Evolutionary conservation across 2,888 invertebrate species (phyloP).

Genomic region (Crocallis elinguaria): DNA sequence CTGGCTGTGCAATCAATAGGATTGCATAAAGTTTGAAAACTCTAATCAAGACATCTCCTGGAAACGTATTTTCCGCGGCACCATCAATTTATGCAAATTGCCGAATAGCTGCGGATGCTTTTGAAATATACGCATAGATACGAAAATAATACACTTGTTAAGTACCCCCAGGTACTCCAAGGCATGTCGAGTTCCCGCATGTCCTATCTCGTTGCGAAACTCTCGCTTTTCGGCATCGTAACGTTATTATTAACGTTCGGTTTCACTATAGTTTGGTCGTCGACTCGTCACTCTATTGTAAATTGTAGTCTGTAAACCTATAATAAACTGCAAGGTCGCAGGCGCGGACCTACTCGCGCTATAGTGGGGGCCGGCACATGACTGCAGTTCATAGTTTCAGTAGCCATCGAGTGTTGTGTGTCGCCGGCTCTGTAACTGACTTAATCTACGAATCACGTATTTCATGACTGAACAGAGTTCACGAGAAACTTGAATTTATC

Average conservation of each 20-base stretch:
- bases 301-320: constrained; percentile 80
- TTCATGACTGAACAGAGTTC: constrained; percentile 8
- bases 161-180: constrained; percentile 41
- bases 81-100: constrained; percentile 49
- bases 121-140: constrained; percentile 54
- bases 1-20: neutral
- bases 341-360: constrained; percentile 41
- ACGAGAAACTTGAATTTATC: neutral
- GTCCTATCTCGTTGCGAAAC: constrained; percentile 58
- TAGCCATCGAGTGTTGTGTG: constrained; percentile 37
- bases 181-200: constrained; percentile 63
- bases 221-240: constrained; percentile 55
- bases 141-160: constrained; percentile 46
- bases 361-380: constrained; percentile 69
- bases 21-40: constrained; percentile 23
- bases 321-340: constrained; percentile 81
- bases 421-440: constrained; percentile 16
- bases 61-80: constrained; percentile 47
- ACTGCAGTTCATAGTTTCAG: constrained; percentile 69
- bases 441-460: neutral
- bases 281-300: constrained; percentile 79
- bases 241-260: constrained; percentile 64
- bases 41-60: constrained; percentile 42
- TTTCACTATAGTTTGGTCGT: constrained; percentile 77
- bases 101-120: constrained; percentile 32